Conservation (phyloP, 64 coral and sea anemone genomes). For the Porites australiensis region DNA sequence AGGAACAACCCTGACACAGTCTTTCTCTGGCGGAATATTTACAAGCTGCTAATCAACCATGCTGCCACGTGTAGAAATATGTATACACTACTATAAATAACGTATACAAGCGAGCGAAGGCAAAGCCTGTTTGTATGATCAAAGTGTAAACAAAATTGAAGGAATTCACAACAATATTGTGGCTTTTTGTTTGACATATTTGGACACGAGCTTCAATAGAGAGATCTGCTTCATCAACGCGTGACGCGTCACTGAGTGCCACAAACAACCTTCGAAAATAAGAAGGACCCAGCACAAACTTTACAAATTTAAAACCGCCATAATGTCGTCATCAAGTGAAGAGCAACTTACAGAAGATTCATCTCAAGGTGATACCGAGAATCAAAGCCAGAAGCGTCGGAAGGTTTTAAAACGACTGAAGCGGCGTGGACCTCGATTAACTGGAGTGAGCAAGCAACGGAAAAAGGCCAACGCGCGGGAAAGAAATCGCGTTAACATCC, state of each 20-base stretch:
- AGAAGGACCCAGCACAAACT: not conserved
- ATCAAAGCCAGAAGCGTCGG: not conserved
- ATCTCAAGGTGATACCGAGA: not conserved
- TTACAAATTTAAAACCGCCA: not conserved
- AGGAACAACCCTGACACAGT: too few relatives aligned
- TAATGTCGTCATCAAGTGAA: not conserved
- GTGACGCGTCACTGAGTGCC: not conserved
- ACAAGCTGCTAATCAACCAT: not conserved
- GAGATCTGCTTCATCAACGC: not conserved
- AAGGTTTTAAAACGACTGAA: constrained; percentile 38
- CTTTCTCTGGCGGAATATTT: too few relatives aligned
- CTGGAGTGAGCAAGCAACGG: constrained; percentile 84
- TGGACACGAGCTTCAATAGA: not conserved
- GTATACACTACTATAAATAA: not conserved
- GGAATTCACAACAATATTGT: not conserved
- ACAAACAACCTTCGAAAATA: not conserved
- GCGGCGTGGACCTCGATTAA: constrained; percentile 74
- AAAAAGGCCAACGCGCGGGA: constrained; percentile 84
- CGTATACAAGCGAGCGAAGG: not conserved
- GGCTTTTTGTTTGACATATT: not conserved
- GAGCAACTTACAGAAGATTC: constrained; percentile 20
- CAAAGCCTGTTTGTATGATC: not conserved
- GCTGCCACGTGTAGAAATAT: not conserved
- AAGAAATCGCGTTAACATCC: constrained; percentile 73
- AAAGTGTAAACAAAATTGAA: not conserved